Percentiles rank a stretch among this genome's conserved stretches.
These are phyloP conservation scores for Eupithecia inturbata DNA, from an alignment of 2,888 invertebrate species.

Conservation along the genomic window DNA sequence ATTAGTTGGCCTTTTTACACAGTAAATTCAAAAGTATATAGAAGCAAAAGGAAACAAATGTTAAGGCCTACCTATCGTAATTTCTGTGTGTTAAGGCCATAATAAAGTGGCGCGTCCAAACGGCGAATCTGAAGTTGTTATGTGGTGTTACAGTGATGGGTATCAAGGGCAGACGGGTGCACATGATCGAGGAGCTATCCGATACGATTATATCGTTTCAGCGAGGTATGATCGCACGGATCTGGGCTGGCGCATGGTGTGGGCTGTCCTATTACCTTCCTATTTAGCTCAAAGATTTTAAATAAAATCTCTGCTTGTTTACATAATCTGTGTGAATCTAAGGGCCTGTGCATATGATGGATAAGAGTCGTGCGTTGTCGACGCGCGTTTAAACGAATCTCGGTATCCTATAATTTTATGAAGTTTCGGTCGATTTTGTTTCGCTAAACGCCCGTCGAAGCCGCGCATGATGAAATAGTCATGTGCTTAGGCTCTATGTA, in stretches of 20 bases:
- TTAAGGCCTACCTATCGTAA: neutral
- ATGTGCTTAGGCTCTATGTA: neutral
- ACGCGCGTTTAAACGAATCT: neutral
- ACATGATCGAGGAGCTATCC: conserved; percentile 99
- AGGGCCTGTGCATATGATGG: neutral
- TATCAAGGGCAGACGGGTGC: conserved; percentile 98
- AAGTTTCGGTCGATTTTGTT: neutral
- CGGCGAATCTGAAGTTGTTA: conserved; percentile 66
- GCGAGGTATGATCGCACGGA: conserved; percentile 92
- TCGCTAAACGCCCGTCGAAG: neutral
- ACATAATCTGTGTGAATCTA: neutral
- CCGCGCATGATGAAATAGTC: neutral
- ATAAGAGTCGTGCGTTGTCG: neutral
- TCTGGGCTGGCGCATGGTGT: conserved; percentile 73
- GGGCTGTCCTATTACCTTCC: conserved; percentile 55
- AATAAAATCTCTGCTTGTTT: conserved; percentile 4
- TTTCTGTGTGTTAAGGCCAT: conserved; percentile 21
- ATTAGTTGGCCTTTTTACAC: conserved; percentile 31
- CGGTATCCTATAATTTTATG: neutral
- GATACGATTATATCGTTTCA: conserved; percentile 99
- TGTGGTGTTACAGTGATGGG: conserved; percentile 95
- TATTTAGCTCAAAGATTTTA: conserved; percentile 5
- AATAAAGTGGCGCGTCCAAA: conserved; percentile 31
- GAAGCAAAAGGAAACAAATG: neutral
- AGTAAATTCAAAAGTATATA: neutral